Evolutionary conservation across 2,113 vertebrate genomes (phyloP).

Genomic region (Brevimyrus niger): DNA sequence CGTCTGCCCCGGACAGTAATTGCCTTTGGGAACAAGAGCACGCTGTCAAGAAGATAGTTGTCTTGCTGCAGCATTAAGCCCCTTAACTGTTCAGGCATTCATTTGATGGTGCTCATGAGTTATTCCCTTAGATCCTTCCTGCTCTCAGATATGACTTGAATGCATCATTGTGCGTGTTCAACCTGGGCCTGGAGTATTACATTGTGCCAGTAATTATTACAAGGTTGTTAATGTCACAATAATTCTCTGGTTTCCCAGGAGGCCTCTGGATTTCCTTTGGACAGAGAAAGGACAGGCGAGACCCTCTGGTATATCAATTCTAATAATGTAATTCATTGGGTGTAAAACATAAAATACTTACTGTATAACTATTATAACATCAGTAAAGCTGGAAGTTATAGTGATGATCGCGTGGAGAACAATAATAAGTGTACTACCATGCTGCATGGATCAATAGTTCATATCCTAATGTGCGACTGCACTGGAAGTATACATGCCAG

Average conservation of each 20-base stretch:
- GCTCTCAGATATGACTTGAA: conserved; percentile 1
- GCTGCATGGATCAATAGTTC: not conserved
- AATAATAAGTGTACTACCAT: not conserved
- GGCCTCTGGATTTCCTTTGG: not conserved
- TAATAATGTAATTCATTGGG: not conserved
- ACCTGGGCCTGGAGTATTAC: not conserved
- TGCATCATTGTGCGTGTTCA: not conserved
- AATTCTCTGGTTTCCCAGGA: not conserved
- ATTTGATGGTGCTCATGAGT: not conserved
- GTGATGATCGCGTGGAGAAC: not conserved
- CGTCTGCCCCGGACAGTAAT: not conserved
- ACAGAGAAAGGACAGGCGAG: not conserved
- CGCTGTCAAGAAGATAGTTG: not conserved
- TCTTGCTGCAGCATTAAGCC: not conserved
- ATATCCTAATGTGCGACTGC: not conserved
- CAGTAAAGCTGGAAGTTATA: not conserved
- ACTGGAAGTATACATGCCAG: not conserved
- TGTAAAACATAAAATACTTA: not conserved
- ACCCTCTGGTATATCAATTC: not conserved
- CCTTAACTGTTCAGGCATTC: not conserved
- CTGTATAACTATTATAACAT: not conserved
- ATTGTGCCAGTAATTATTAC: not conserved
- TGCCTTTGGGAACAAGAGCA: conserved; percentile 3
- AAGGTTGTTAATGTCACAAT: not conserved
- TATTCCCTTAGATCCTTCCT: not conserved